These are phyloP conservation scores for Rhabdomys pumilio DNA, from an alignment of 2,797 vertebrate genomes.

Conservation along the genomic window DNA sequence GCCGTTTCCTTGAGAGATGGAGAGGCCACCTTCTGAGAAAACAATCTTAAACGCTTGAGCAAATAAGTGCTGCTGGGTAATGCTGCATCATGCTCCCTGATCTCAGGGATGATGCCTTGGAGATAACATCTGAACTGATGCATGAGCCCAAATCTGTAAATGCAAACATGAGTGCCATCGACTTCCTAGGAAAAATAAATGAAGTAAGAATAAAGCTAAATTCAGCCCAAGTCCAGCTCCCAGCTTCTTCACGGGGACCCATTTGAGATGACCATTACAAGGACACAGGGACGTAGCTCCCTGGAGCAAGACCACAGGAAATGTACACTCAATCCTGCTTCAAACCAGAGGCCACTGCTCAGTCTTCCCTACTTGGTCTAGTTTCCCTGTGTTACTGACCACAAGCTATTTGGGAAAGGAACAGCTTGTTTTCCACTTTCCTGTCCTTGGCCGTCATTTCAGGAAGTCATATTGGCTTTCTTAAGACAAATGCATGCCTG, in stretches of 20 bases:
- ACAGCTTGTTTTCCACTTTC: background rate
- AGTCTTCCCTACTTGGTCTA: background rate
- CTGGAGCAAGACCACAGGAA: background rate
- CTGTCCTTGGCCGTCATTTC: background rate
- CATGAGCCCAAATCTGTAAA: constrained; percentile 52
- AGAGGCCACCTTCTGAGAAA: constrained; percentile 70
- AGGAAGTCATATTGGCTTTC: background rate
- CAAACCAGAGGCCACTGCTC: background rate
- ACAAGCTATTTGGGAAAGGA: background rate
- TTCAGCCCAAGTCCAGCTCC: background rate
- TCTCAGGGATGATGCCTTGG: constrained; percentile 41
- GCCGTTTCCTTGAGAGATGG: constrained; percentile 63
- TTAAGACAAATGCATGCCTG: background rate
- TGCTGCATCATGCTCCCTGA: background rate
- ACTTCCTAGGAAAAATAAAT: constrained; percentile 18
- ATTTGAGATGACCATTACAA: background rate
- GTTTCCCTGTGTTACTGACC: background rate
- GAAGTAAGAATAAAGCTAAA: constrained; percentile 63
- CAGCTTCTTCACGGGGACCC: rapidly evolving
- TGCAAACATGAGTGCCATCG: background rate
- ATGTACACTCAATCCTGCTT: background rate
- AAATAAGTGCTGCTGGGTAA: constrained; percentile 69
- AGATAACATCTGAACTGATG: constrained; percentile 45
- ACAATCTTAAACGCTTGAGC: constrained; percentile 27
- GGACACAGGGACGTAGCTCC: background rate